A percentile compares a stretch with the other conserved stretches of the same genome.
Conservation (phyloP, 64 coral and sea anemone genomes). For the Anthopleura sola region DNA sequence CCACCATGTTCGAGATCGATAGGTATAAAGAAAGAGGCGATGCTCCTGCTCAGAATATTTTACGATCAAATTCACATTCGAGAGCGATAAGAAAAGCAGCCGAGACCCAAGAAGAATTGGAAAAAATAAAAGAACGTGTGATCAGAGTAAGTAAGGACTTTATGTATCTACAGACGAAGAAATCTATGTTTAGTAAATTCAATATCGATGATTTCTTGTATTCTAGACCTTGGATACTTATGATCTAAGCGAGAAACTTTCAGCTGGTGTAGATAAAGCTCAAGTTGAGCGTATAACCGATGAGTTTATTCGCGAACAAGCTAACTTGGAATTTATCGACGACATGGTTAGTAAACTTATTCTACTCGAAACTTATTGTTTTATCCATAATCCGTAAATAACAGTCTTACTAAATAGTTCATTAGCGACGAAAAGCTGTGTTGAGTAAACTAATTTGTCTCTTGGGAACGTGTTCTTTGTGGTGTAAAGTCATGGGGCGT, state of each 20-base stretch:
- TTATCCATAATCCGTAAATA: neutral
- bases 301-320: slow-evolving; percentile 77
- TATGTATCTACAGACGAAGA: neutral
- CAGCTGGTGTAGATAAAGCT: slow-evolving; percentile 44
- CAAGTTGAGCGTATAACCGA: slow-evolving; percentile 81
- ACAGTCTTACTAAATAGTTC: neutral
- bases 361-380: neutral
- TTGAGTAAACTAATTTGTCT: neutral
- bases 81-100: slow-evolving; percentile 41
- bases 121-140: slow-evolving; percentile 45
- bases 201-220: neutral
- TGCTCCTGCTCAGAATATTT: slow-evolving; percentile 48
- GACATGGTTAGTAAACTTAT: slow-evolving; percentile 66
- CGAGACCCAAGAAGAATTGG: slow-evolving; percentile 56
- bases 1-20: neutral
- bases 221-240: slow-evolving; percentile 81
- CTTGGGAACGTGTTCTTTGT: neutral
- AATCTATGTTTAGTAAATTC: neutral
- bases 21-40: slow-evolving; percentile 33
- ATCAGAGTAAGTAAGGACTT: slow-evolving; percentile 40
- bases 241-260: slow-evolving; percentile 80
- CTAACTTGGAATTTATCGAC: slow-evolving; percentile 90
- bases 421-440: neutral
- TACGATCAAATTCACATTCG: slow-evolving; percentile 44
- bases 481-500: neutral